A percentile compares a stretch with the other conserved stretches of the same genome.
phyloP scores from a whole-genome alignment of 2,113 vertebrate genomes.

The Oenanthe melanoleuca region DNA sequence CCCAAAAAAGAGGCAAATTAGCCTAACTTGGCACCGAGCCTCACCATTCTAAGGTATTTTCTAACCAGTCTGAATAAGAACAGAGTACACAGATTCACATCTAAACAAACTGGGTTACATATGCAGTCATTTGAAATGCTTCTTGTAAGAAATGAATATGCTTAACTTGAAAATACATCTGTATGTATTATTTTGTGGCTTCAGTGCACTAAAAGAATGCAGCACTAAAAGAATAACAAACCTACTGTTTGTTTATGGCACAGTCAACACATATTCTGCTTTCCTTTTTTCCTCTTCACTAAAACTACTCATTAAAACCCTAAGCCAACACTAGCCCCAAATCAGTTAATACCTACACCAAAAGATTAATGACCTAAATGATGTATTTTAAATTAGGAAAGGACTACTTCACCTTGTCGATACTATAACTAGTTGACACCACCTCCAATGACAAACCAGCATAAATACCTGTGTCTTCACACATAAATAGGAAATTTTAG shows the following conservation, averaged over 20 bases:
- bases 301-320: not conserved
- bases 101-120: not conserved
- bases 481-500: not conserved
- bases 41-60: not conserved
- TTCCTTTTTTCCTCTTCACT: not conserved
- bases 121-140: not conserved
- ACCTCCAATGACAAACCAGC: not conserved
- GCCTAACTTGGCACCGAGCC: not conserved
- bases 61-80: not conserved
- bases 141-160: not conserved
- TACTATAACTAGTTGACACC: not conserved
- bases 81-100: not conserved
- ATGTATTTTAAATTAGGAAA: not conserved
- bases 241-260: not conserved
- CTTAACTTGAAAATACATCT: not conserved
- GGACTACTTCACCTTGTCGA: not conserved
- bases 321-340: not conserved
- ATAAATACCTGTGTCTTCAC: not conserved
- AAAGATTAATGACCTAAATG: not conserved
- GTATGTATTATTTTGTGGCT: not conserved
- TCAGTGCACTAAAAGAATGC: not conserved
- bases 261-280: not conserved
- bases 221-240: not conserved
- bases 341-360: not conserved
- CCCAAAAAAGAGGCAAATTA: not conserved